These are phyloP conservation scores for Loripinus fragilis DNA, from an alignment of 2,888 invertebrate genomes.

Conservation along the genomic window DNA sequence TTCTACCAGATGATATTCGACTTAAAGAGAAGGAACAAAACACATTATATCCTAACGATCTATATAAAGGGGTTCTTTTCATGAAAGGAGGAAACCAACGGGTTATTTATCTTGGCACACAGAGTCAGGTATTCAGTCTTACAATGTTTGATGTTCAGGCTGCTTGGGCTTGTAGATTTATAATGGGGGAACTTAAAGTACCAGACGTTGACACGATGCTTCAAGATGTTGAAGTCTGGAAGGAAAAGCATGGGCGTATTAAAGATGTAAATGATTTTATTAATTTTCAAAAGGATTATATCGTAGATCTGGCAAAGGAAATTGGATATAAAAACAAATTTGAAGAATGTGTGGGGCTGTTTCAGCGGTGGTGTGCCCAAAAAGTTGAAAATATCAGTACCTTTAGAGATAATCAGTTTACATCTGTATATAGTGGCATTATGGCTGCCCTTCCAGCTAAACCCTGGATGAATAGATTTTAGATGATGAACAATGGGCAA, in stretches of 20 bases:
- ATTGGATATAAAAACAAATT: not conserved
- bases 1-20: constrained; percentile 13
- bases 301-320: not conserved
- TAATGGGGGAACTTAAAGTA: not conserved
- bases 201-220: not conserved
- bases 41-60: not conserved
- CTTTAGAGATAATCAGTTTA: not conserved
- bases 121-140: not conserved
- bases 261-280: not conserved
- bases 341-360: not conserved
- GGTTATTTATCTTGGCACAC: constrained; percentile 22
- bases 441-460: not conserved
- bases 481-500: too few relatives aligned
- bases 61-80: constrained; percentile 22
- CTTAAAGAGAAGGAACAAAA: not conserved
- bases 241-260: not conserved
- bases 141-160: constrained; percentile 20
- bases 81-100: constrained; percentile 8
- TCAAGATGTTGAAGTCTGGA: not conserved
- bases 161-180: constrained; percentile 17
- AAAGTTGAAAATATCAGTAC: not conserved
- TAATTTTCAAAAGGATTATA: not conserved
- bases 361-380: not conserved
- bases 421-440: not conserved
- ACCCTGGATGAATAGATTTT: too few relatives aligned